phyloP scores from a whole-genome alignment of 2,888 invertebrate species.

The Exocentrus adspersus region DNA sequence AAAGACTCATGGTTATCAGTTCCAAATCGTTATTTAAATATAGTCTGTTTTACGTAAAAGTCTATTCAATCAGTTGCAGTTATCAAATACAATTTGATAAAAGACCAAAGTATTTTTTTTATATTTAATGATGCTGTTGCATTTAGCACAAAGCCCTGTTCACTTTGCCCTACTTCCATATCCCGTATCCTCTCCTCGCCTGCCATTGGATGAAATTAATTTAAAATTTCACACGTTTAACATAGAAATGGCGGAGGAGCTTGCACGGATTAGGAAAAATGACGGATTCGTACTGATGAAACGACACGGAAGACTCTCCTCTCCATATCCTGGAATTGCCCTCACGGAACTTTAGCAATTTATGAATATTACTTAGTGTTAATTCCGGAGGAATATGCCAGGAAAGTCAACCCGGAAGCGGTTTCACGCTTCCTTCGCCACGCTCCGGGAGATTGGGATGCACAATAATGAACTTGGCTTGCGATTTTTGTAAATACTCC shows the following conservation, averaged over 20 bases:
- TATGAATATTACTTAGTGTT: conserved; percentile 7
- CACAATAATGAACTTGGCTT: too few relatives aligned
- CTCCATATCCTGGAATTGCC: conserved; percentile 6
- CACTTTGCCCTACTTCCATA: not conserved
- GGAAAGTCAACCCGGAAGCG: not conserved
- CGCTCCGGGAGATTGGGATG: too few relatives aligned
- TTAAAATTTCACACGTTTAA: conserved; percentile 15
- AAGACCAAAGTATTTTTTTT: not conserved
- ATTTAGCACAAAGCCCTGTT: too few relatives aligned
- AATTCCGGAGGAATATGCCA: not conserved
- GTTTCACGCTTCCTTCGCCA: not conserved
- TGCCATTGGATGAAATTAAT: conserved; percentile 7
- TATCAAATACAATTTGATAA: not conserved
- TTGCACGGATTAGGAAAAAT: conserved; percentile 7
- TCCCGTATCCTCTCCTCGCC: too few relatives aligned
- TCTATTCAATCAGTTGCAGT: not conserved
- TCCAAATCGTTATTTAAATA: too few relatives aligned
- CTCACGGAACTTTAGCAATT: conserved; percentile 6
- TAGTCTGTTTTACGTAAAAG: not conserved
- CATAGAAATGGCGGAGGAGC: conserved; percentile 5
- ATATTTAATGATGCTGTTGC: too few relatives aligned
- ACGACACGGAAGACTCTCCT: not conserved
- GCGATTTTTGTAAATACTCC: too few relatives aligned
- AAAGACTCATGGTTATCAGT: too few relatives aligned
- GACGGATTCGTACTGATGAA: conserved; percentile 21